Conservation (phyloP, 2,797 vertebrate species). For the Esox masquinongy region DNA sequence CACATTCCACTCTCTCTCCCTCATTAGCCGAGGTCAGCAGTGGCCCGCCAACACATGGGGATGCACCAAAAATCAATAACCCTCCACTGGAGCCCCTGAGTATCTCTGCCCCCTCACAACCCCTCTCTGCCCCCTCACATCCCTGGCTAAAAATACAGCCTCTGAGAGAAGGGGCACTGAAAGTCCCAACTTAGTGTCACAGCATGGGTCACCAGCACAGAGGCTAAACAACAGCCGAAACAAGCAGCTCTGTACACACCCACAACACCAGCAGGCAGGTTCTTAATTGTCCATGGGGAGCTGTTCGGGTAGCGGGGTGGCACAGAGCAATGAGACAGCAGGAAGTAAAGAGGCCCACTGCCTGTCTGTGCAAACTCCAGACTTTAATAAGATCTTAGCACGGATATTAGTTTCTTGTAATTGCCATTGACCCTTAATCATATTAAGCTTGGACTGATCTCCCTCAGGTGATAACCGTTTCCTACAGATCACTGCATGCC, state of each 20-base stretch:
- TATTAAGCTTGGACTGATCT: conserved; percentile 34
- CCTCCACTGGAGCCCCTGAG: conserved; percentile 20
- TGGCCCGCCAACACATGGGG: conserved; percentile 27
- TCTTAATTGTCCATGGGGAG: conserved; percentile 1
- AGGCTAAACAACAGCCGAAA: neutral
- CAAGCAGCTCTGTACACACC: neutral
- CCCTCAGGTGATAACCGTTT: conserved; percentile 32
- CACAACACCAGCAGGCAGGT: neutral
- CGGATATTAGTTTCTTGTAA: conserved; percentile 23
- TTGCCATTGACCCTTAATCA: conserved; percentile 36
- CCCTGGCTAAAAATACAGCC: conserved; percentile 25
- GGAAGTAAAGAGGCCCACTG: conserved; percentile 3
- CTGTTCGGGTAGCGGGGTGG: neutral
- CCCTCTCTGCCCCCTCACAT: conserved; percentile 15
- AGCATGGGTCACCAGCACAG: conserved; percentile 27
- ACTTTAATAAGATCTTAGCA: conserved; percentile 25
- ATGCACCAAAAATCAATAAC: conserved; percentile 41
- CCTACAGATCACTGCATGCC: conserved; percentile 16
- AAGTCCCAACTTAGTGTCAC: conserved; percentile 19
- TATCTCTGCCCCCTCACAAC: conserved; percentile 21
- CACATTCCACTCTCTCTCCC: conserved; percentile 3
- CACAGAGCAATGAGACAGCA: conserved; percentile 7
- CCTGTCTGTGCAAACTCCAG: conserved; percentile 33
- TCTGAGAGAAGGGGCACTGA: neutral
- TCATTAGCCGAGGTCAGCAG: conserved; percentile 41